phyloP scores from a whole-genome alignment of 1,140 invertebrate species.

The Samia ricini region DNA sequence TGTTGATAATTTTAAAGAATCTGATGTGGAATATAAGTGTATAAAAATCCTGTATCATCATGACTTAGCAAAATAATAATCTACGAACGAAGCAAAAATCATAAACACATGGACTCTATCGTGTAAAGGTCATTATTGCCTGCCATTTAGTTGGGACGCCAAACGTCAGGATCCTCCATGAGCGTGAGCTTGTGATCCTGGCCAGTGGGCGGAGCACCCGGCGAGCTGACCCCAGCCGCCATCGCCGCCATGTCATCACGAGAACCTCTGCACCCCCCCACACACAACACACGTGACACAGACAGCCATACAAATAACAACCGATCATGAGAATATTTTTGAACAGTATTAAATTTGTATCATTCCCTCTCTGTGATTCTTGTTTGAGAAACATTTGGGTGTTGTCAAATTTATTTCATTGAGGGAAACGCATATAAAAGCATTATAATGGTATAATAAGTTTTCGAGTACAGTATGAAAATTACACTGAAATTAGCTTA shows the following conservation, averaged over 20 bases:
- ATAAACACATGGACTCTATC: not conserved
- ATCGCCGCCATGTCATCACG: slow-evolving; percentile 90
- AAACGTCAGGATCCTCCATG: slow-evolving; percentile 93
- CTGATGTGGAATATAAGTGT: no score
- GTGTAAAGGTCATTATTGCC: slow-evolving; percentile 43
- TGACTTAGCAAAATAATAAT: not conserved
- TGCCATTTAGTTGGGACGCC: slow-evolving; percentile 90
- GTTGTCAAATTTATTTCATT: no score
- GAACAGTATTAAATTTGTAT: no score
- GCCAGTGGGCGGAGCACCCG: slow-evolving; percentile 76
- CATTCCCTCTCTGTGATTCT: no score
- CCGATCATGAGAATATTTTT: not conserved
- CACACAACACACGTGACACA: slow-evolving; percentile 19
- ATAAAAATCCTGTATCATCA: not conserved
- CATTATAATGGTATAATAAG: no score
- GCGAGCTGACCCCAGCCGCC: slow-evolving; percentile 83
- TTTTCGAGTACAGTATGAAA: no score
- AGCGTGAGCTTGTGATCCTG: slow-evolving; percentile 85
- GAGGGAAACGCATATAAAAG: no score
- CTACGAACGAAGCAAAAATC: not conserved
- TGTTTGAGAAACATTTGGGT: no score
- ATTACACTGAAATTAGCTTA: no score
- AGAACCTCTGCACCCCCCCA: slow-evolving; percentile 85
- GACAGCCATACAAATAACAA: slow-evolving; percentile 8
- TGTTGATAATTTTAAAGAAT: no score